Evolutionary conservation across 2,113 vertebrate species (phyloP).

Genomic region (Xenopus borealis): DNA sequence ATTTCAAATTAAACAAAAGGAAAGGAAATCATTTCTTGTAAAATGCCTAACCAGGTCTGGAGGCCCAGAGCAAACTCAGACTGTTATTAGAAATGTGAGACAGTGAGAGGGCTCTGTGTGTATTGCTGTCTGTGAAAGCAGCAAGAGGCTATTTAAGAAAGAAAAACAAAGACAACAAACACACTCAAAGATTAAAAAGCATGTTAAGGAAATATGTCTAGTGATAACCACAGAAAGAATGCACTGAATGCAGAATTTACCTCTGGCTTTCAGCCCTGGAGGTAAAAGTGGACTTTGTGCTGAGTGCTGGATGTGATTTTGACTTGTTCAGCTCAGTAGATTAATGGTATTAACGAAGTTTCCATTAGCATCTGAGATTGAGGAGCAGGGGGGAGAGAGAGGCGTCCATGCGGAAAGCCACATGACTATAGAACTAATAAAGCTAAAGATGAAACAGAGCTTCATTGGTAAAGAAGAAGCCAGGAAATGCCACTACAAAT

Average conservation of each 20-base stretch:
- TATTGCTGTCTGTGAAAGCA: neutral
- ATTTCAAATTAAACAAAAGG: neutral
- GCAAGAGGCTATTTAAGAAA: conserved; percentile 7
- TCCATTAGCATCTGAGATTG: conserved; percentile 80
- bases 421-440: conserved; percentile 93
- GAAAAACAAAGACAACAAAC: conserved; percentile 20
- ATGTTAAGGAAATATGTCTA: conserved; percentile 46
- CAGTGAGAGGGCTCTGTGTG: neutral
- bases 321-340: conserved; percentile 86
- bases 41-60: neutral
- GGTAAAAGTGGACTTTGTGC: conserved; percentile 57
- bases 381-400: conserved; percentile 70
- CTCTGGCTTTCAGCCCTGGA: conserved; percentile 51
- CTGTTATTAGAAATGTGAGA: conserved; percentile 9
- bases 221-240: conserved; percentile 52
- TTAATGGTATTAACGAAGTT: conserved; percentile 98
- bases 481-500: conserved; percentile 99
- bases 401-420: conserved; percentile 88
- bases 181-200: conserved; percentile 33
- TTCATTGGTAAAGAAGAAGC: conserved; percentile 82
- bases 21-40: neutral
- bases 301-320: conserved; percentile 72
- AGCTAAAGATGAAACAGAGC: conserved; percentile 93
- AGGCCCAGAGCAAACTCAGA: neutral
- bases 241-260: conserved; percentile 49